A percentile compares a stretch with the other conserved stretches of the same genome.
Evolutionary conservation across 1,140 invertebrate genomes (phyloP).

Genomic region (Calycopis cecrops): DNA sequence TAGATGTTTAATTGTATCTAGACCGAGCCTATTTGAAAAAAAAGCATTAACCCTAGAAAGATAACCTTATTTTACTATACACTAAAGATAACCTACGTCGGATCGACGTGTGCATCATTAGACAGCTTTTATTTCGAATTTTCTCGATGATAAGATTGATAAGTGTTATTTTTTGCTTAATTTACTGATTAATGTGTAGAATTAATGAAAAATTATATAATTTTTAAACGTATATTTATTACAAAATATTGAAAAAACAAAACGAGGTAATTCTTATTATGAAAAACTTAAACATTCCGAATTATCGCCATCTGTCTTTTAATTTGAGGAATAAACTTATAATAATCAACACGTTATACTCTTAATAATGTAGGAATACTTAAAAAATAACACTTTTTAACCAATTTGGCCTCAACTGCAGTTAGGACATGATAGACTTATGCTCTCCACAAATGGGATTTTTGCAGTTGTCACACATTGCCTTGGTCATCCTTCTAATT

Average conservation of each 20-base stretch:
- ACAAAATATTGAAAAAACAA: neutral
- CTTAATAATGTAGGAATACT: conserved; percentile 15
- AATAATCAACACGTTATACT: conserved; percentile 13
- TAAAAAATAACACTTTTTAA: conserved; percentile 16
- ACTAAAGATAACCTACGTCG: conserved; percentile 13
- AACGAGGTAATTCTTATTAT: neutral
- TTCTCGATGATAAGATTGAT: conserved; percentile 9
- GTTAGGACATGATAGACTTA: conserved; percentile 19
- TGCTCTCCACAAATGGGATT: conserved; percentile 27
- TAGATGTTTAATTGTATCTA: too few relatives aligned
- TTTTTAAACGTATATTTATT: too few relatives aligned
- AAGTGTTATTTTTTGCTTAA: conserved; percentile 11
- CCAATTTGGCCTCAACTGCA: conserved; percentile 10
- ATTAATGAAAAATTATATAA: neutral
- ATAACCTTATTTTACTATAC: conserved; percentile 14
- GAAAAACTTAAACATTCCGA: neutral
- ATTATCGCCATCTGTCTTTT: neutral
- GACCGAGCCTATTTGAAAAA: too few relatives aligned
- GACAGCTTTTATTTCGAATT: too few relatives aligned
- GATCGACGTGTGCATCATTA: too few relatives aligned
- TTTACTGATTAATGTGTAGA: conserved; percentile 11
- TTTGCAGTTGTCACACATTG: conserved; percentile 23
- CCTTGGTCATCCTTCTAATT: conserved; percentile 27
- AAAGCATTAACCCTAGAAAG: conserved; percentile 1
- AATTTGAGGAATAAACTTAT: conserved; percentile 4